phyloP scores from a whole-genome alignment of 2,113 vertebrate species.

The Chaetodon trifascialis region DNA sequence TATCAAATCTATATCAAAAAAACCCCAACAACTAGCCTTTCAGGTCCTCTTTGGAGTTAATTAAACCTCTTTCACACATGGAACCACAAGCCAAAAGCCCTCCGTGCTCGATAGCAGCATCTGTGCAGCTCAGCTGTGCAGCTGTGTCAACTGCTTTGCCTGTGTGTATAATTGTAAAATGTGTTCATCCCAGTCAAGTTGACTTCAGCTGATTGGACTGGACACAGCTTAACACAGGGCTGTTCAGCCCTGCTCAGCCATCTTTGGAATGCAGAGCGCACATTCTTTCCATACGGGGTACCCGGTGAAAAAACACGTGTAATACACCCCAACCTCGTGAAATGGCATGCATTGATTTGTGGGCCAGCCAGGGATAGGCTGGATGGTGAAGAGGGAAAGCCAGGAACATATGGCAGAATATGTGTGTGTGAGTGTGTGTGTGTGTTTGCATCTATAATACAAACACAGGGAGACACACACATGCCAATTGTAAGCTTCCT shows the following conservation, averaged over 20 bases:
- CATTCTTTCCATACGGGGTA: conserved; percentile 71
- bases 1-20: background rate
- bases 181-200: conserved; percentile 61
- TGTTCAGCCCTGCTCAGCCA: conserved; percentile 68
- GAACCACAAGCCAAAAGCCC: background rate
- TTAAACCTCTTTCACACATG: background rate
- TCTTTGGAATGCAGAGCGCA: conserved; percentile 76
- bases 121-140: conserved; percentile 44
- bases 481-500: conserved; percentile 43
- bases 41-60: background rate
- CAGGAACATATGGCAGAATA: conserved; percentile 21
- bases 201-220: conserved; percentile 67
- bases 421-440: conserved; percentile 22
- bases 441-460: background rate
- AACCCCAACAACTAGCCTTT: background rate
- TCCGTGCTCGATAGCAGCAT: conserved; percentile 3
- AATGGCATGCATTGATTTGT: conserved; percentile 61
- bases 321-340: conserved; percentile 32
- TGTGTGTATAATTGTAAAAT: conserved; percentile 54
- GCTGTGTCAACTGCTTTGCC: conserved; percentile 57
- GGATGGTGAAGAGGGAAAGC: conserved; percentile 38
- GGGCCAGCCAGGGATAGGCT: conserved; percentile 17
- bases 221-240: conserved; percentile 62
- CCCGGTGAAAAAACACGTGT: conserved; percentile 44
- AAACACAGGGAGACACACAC: conserved; percentile 19